phyloP scores from a whole-genome alignment of 1,140 invertebrate species.

The Caenorhabditis brenneri region DNA sequence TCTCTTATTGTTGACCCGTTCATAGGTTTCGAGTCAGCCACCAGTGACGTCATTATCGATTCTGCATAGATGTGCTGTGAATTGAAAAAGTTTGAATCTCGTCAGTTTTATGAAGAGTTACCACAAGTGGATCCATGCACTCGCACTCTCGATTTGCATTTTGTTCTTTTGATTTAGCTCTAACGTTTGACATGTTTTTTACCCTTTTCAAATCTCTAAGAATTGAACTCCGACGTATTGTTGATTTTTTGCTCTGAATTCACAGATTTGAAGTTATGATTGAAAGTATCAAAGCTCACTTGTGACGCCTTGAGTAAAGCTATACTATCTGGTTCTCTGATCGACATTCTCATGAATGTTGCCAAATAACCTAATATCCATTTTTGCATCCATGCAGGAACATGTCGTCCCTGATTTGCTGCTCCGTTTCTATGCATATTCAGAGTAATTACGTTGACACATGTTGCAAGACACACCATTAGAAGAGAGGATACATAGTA shows the following conservation, averaged over 20 bases:
- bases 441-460: conserved; percentile 78
- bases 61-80: conserved; percentile 16
- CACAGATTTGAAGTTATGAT: background rate
- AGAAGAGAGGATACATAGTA: conserved; percentile 90
- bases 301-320: conserved; percentile 66
- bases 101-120: no score
- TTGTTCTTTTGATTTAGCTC: conserved; percentile 11
- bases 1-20: background rate
- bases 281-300: conserved; percentile 46
- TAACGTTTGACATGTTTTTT: conserved; percentile 60
- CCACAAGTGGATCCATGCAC: conserved; percentile 56
- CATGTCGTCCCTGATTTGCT: conserved; percentile 58
- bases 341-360: conserved; percentile 62
- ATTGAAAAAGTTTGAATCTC: no score
- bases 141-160: conserved; percentile 59
- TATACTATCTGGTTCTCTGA: conserved; percentile 69
- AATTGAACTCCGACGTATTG: conserved; percentile 64
- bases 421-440: conserved; percentile 86
- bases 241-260: conserved; percentile 64
- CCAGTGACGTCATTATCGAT: background rate
- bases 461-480: conserved; percentile 85
- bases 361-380: conserved; percentile 69
- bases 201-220: conserved; percentile 65
- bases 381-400: conserved; percentile 66
- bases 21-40: conserved; percentile 29